Evolutionary conservation across 2,113 vertebrate species (phyloP).

Genomic region (Alethe castanea): DNA sequence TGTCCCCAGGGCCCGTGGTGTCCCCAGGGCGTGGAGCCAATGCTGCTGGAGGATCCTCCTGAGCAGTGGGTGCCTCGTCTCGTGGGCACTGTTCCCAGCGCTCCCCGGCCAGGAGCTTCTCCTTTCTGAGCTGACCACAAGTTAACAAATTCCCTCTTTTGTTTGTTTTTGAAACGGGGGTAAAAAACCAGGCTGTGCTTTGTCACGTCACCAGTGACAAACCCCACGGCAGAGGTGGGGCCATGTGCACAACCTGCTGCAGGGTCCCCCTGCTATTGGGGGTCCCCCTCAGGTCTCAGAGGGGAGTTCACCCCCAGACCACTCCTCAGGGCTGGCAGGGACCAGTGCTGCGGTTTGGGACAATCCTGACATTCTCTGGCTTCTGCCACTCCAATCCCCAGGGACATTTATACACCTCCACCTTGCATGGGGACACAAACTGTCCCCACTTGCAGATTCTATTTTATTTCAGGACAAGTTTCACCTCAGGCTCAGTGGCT

Average conservation of each 20-base stretch:
- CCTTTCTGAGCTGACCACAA: slow-evolving; percentile 62
- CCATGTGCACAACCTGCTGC: neutral
- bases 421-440: neutral
- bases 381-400: neutral
- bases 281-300: neutral
- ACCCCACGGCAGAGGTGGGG: neutral
- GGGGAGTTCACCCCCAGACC: neutral
- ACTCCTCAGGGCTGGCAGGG: neutral
- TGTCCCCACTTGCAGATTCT: neutral
- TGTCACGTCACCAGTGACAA: neutral
- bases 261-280: neutral
- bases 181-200: neutral
- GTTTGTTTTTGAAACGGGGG: slow-evolving; percentile 22
- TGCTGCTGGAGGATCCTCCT: neutral
- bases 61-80: neutral
- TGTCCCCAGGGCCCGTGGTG: neutral
- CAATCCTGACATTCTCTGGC: fast-evolving
- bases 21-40: neutral
- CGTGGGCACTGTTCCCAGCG: neutral
- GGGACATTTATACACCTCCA: fast-evolving
- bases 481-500: neutral
- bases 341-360: neutral
- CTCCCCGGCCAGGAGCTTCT: slow-evolving; percentile 42
- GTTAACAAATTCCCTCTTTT: slow-evolving; percentile 64
- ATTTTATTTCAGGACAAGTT: neutral